A percentile compares a stretch with the other conserved stretches of the same genome.
These are phyloP conservation scores for Drosophila ficusphila DNA, from an alignment of 1,140 invertebrate species.

Conservation along the genomic window DNA sequence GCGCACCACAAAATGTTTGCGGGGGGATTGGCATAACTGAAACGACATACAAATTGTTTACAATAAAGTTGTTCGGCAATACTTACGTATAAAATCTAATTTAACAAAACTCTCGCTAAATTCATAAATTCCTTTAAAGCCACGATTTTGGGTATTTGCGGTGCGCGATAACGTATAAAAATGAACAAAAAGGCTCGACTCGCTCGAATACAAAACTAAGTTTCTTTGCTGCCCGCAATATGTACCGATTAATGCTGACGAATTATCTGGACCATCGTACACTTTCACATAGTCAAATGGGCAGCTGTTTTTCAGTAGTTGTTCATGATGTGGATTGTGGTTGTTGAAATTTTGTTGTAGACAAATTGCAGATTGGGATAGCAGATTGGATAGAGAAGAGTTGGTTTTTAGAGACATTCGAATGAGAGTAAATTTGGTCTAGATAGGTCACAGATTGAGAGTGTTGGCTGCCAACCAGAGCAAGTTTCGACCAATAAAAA, in stretches of 20 bases:
- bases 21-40: slow-evolving; percentile 42
- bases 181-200: slow-evolving; percentile 93
- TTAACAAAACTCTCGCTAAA: slow-evolving; percentile 98
- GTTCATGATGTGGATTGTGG: slow-evolving; percentile 21
- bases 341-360: slow-evolving; percentile 58
- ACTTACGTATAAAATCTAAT: slow-evolving; percentile 96
- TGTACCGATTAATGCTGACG: slow-evolving; percentile 95
- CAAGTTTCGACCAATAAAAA: slow-evolving; percentile 24
- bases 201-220: slow-evolving; percentile 96
- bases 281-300: slow-evolving; percentile 99
- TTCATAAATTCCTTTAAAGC: slow-evolving; percentile 97
- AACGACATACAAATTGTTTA: slow-evolving; percentile 41
- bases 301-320: slow-evolving; percentile 89
- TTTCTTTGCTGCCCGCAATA: slow-evolving; percentile 99
- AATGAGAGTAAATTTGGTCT: slow-evolving; percentile 21
- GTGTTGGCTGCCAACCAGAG: slow-evolving; percentile 59
- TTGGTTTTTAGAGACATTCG: slow-evolving; percentile 23
- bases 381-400: slow-evolving; percentile 52
- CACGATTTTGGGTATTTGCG: slow-evolving; percentile 96
- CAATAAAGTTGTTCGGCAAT: slow-evolving; percentile 49
- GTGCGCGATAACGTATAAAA: slow-evolving; percentile 95
- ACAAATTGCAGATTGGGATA: slow-evolving; percentile 49
- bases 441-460: slow-evolving; percentile 29
- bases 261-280: slow-evolving; percentile 95
- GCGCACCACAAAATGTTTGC: slow-evolving; percentile 42